Evolutionary conservation across 1,140 invertebrate species (phyloP), one percentile per base, ranked within the genome.

Genomic region (Drosophila kanapiae): DNA sequence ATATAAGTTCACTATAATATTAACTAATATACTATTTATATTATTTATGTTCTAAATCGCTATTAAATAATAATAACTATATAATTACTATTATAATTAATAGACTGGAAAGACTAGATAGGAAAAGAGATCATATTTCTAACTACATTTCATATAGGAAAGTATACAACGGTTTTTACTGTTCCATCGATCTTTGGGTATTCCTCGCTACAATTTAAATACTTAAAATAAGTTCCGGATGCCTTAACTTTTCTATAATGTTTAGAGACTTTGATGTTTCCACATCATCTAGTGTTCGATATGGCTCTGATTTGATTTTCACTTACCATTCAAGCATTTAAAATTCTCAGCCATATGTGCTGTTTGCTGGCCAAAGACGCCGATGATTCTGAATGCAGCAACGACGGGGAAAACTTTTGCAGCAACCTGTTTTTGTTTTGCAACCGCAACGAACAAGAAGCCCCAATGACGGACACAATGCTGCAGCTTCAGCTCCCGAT

Each of bases 341-440:
- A 76, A 76, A 76, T 76, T 76, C 74, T 45, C 48, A 43, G 57
- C 74, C 74, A 67, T 65, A 45, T 67, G 74, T 45, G 38, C 7
- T 13, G 37, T 38, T n/a, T 38, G 16, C 23, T 76, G 72, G 38
- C 42, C 71, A 76, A 76, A 67, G 74, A 59, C 35, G 61, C 31
- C 45, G 72, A 72, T 72, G 69, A 57, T 18, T 67, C 54, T 45
- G 59, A 76, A 76, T 67, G 54, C 53, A 51, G 31, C 48, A 53
- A 67, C 45, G 74, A 57, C 45, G 54, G 72, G n/a, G 23, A 23
- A 65, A 74, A 72, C 45, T 72, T 49, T 72, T 72, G 70, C 18
- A 47, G 62, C 43, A 67, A 49, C 61, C 72, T 76, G 74, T 76
- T 76, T 76, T 76, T 76, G 74, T 76, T 76, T 76, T 76, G 53